Percentiles rank a stretch among this genome's conserved stretches.
phyloP scores from a whole-genome alignment of 2,113 vertebrate genomes.

The Daboia siamensis region DNA sequence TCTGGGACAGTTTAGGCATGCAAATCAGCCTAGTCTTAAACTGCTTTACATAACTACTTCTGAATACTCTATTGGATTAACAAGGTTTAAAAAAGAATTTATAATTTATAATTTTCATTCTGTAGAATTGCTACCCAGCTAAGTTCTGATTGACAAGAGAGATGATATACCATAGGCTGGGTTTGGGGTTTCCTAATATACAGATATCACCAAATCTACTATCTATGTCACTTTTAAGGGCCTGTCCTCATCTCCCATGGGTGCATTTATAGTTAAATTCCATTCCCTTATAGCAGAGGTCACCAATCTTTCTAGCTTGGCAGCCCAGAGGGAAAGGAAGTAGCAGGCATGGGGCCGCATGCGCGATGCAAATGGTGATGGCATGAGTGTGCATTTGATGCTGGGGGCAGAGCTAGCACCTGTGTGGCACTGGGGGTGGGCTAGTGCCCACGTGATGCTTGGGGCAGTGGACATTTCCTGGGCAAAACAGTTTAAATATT shows the following conservation, averaged over 20 bases:
- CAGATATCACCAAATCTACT: not conserved
- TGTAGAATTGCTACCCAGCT: not conserved
- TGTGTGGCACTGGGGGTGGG: too few relatives aligned
- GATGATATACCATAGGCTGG: not conserved
- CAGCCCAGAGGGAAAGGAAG: too few relatives aligned
- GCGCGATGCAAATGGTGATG: too few relatives aligned
- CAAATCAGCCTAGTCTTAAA: not conserved
- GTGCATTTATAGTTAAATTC: not conserved
- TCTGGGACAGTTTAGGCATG: not conserved
- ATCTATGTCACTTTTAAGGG: not conserved
- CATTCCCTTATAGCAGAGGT: not conserved
- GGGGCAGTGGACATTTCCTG: not conserved
- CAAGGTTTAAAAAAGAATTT: not conserved
- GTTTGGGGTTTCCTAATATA: not conserved
- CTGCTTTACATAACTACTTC: not conserved
- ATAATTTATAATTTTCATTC: not conserved
- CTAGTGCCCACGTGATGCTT: too few relatives aligned
- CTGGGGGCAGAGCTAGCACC: too few relatives aligned
- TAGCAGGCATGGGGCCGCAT: too few relatives aligned
- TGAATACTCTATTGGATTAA: not conserved
- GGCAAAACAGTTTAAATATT: not conserved
- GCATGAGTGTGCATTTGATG: too few relatives aligned
- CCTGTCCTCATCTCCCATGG: not conserved
- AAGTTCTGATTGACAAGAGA: rapidly evolving
- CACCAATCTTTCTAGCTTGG: too few relatives aligned